Percentiles rank a stretch among this genome's conserved stretches.
phyloP scores from a whole-genome alignment of 2,888 invertebrate species.

The Isoperla grammatica region DNA sequence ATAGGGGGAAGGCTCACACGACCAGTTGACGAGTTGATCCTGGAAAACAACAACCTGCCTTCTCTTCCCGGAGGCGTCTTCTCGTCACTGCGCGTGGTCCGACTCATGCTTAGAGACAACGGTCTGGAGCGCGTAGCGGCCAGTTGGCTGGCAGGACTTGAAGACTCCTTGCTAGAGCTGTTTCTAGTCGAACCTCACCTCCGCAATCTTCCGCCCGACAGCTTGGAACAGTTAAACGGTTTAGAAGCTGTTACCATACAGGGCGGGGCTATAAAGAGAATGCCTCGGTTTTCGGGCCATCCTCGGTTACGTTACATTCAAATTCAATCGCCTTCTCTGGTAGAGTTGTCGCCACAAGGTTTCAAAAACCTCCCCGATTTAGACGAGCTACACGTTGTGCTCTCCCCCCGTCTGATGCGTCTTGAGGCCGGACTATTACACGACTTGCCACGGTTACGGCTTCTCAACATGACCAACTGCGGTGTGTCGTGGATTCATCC shows the following conservation, averaged over 20 bases:
- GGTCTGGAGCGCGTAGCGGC: conserved; percentile 73
- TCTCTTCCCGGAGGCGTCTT: conserved; percentile 67
- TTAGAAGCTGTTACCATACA: conserved; percentile 80
- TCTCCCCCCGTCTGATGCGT: conserved; percentile 54
- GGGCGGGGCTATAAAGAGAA: conserved; percentile 65
- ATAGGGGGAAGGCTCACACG: conserved; percentile 60
- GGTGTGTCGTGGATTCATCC: conserved; percentile 74
- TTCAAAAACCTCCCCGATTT: conserved; percentile 62
- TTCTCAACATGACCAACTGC: conserved; percentile 70
- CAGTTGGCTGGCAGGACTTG: conserved; percentile 74
- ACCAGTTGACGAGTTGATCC: conserved; percentile 77
- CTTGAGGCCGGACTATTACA: conserved; percentile 70
- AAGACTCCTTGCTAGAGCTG: conserved; percentile 70
- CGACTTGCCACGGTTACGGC: conserved; percentile 59
- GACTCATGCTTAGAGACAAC: conserved; percentile 79
- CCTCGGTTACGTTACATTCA: conserved; percentile 63
- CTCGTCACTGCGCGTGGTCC: conserved; percentile 64
- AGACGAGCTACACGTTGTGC: conserved; percentile 68
- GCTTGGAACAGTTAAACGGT: conserved; percentile 64
- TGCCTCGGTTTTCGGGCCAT: conserved; percentile 66
- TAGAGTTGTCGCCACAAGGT: conserved; percentile 60
- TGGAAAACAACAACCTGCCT: conserved; percentile 82
- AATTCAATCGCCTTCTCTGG: conserved; percentile 59
- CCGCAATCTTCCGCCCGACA: conserved; percentile 71
- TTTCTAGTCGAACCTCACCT: conserved; percentile 80